Base-by-base conservation (phyloP, 2,113 vertebrate species). In the Clarias batrachus region DNA sequence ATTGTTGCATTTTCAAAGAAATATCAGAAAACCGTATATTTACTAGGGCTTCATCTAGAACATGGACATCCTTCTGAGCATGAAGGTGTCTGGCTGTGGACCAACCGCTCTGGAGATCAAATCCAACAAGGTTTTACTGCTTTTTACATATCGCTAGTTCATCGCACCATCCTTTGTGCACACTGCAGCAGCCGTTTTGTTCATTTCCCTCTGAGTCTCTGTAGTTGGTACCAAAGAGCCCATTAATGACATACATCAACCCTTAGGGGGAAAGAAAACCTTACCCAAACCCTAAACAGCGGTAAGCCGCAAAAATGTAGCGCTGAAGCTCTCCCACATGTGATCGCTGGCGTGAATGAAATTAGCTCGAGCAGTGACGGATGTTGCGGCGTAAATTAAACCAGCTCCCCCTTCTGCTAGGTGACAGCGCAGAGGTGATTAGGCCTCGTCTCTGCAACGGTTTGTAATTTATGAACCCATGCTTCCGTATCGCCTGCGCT, bases 281-380 rank as follows among this genome's bases (percentile, higher is more conserved):
- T 7, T 56, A 81, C 59, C 80, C 66, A 74, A 83, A 88, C 41
- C 27, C 54, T 37, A 62, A 81, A 65, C 23, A 74, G 80, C 13
- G 57, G 74, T 62, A 74, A 86, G 65, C 66, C 88, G 77, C 77
- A 68, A 91, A 92, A 91, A 86, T 88, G 82, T 92, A 93, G 33
- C 74, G 23, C 62, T 89, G 86, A 81, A 91, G 91, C 89, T 83
- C 86, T 91, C 91, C 85, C 88, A 89, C 90, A 76, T 37, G 27
- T 16, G 62, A 90, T 92, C 90, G 93, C 93, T 91, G 86, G 90
- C 84, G 85, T 88, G 92, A 91, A 90, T 91, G 73, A 94, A 95
- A 95, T 94, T 94, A 93, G 92, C 91, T 93, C 92, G 94, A 94
- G 94, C 94, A 92, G 92, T 94, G 93, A 94, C 93, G 91, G 93